Evolutionary conservation across 2,797 vertebrate species (phyloP), one percentile per base, ranked within the genome.

Genomic region (Sciurus carolinensis): DNA sequence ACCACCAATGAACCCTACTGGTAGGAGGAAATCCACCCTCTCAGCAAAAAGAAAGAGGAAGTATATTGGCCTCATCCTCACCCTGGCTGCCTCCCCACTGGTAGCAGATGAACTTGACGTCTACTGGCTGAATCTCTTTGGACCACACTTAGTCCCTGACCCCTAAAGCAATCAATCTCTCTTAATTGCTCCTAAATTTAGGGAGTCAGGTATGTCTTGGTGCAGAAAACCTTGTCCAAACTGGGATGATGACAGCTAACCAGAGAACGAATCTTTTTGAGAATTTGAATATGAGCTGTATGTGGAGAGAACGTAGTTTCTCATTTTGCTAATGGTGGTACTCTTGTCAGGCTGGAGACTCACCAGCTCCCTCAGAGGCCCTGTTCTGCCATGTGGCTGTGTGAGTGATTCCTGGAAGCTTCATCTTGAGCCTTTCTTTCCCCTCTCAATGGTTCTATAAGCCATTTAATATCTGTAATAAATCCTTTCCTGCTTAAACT

Each of bases 401-500:
- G 39, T n/a, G 52, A 80, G 20, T 66, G 33, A 50, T 30, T 92
- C 50, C 52, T 47, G 59, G 36, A 96, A 84, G 66, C 28, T 57
- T 75, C 28, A 59, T n/a, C 47, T 9, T 47, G 30, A 90, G 76
- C 64, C 90, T 81, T 50, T 73, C 75, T 75, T 67, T 62, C 9
- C 24, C 22, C 20, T 97, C 76, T 7, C 52, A 59, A 7, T 82
- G 50, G 85, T 33, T 47, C 42, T 26, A 28, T 42, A 82, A 72
- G 22, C 30, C 81, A 67, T 52, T 57, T 73, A 69, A 86, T 75
- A 82, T 33, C 42, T 71, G 5, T 47, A 71, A 64, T 64, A 72
- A 89, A 85, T 54, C 76, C n/a, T 82, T 97, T 94, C 44, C 79
- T 94, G 64, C 39, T 95, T 80, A 75, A 96, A 89, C 64, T 57